Conservation (phyloP, 2,888 invertebrate species). For the Phymatocera aterrima region DNA sequence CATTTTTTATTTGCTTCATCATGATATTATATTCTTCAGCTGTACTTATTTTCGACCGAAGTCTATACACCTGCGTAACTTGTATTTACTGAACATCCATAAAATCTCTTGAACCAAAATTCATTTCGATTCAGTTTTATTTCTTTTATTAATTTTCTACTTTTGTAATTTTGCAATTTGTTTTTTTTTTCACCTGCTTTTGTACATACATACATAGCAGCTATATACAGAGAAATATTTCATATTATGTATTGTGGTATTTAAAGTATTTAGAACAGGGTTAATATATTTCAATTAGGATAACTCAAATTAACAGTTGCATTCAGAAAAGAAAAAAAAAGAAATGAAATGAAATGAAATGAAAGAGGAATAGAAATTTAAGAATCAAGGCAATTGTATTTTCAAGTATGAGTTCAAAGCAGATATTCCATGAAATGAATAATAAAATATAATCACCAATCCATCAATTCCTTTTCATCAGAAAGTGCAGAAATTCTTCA, state of each 20-base stretch:
- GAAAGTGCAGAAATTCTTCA: neutral
- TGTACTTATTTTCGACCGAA: constrained; percentile 36
- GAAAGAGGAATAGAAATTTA: neutral
- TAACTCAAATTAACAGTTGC: constrained; percentile 27
- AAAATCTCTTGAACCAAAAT: neutral
- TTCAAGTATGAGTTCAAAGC: constrained; percentile 20
- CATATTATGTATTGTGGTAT: neutral
- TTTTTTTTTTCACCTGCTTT: neutral
- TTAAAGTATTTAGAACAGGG: constrained; percentile 23
- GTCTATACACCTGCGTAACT: neutral
- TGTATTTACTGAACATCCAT: neutral
- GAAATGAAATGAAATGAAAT: neutral
- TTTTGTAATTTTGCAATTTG: too few relatives aligned
- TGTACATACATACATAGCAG: constrained; percentile 34
- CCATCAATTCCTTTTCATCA: neutral
- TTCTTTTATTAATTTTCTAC: neutral
- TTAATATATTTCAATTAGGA: constrained; percentile 19
- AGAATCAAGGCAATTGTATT: constrained; percentile 12
- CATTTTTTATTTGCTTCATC: neutral
- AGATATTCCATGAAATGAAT: constrained; percentile 24
- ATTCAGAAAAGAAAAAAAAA: neutral
- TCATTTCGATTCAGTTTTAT: constrained; percentile 25
- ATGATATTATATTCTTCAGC: neutral
- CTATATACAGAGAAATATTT: constrained; percentile 23
- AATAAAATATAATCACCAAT: constrained; percentile 16